phyloP scores from a whole-genome alignment of 2,888 invertebrate genomes.

The Spodoptera littoralis region DNA sequence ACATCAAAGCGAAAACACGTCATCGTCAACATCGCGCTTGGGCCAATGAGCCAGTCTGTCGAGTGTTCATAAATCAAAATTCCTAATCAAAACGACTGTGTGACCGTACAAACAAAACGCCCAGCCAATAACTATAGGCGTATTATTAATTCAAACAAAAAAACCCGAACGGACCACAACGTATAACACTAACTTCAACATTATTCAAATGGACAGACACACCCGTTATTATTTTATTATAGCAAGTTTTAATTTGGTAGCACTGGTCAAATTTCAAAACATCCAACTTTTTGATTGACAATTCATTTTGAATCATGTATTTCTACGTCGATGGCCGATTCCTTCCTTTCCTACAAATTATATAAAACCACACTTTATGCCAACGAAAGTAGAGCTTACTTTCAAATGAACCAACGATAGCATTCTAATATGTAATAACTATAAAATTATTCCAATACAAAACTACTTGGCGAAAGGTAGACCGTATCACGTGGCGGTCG shows the following conservation, averaged over 20 bases:
- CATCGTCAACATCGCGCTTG: no score
- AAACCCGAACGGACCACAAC: constrained; percentile 36
- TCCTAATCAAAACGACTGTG: constrained; percentile 31
- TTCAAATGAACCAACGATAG: constrained; percentile 67
- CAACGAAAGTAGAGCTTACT: constrained; percentile 42
- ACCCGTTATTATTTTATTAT: constrained; percentile 51
- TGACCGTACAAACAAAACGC: constrained; percentile 48
- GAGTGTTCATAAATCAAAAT: constrained; percentile 37
- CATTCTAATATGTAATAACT: constrained; percentile 86
- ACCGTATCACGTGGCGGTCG: constrained; percentile 82
- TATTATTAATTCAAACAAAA: constrained; percentile 32
- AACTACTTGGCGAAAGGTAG: constrained; percentile 86
- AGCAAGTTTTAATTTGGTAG: constrained; percentile 54
- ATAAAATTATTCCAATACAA: constrained; percentile 87
- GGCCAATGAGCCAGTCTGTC: constrained; percentile 4
- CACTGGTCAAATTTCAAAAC: constrained; percentile 53
- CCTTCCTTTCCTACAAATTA: constrained; percentile 18
- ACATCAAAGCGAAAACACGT: no score
- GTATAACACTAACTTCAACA: constrained; percentile 33
- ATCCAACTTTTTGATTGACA: constrained; percentile 57
- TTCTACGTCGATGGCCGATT: constrained; percentile 43
- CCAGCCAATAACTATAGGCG: constrained; percentile 31
- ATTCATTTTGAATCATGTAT: constrained; percentile 55
- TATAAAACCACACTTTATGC: constrained; percentile 33
- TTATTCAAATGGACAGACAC: constrained; percentile 47